These are phyloP conservation scores for Chrysemys picta DNA, from an alignment of 2,113 vertebrate species.

Conservation along the genomic window DNA sequence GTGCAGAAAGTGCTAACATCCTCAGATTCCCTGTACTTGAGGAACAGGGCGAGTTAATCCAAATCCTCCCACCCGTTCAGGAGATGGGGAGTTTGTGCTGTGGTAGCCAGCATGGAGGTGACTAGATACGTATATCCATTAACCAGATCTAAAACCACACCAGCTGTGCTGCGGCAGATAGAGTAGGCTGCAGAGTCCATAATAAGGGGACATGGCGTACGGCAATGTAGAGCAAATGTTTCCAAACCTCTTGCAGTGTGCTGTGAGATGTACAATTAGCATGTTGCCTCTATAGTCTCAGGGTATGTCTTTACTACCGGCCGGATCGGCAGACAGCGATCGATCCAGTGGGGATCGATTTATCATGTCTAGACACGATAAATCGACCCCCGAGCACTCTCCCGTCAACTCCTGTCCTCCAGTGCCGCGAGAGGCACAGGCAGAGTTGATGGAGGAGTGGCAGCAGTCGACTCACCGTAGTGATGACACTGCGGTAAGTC, in stretches of 20 bases:
- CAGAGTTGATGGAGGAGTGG: no score
- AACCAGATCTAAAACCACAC: accelerated
- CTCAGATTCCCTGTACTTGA: no score
- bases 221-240: no score
- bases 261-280: neutral
- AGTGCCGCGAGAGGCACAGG: no score
- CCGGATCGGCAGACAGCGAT: no score
- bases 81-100: neutral
- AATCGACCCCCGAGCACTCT: no score
- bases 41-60: accelerated
- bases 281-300: accelerated
- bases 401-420: no score
- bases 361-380: no score
- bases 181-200: accelerated
- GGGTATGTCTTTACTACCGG: no score
- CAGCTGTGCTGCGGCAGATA: accelerated
- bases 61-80: neutral
- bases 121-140: accelerated
- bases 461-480: no score
- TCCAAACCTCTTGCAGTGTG: accelerated
- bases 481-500: no score
- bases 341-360: no score
- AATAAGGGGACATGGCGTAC: neutral
- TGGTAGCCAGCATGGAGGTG: accelerated
- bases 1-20: accelerated